These are phyloP conservation scores for Dreissena polymorpha DNA, from an alignment of 1,140 invertebrate species.

Conservation along the genomic window DNA sequence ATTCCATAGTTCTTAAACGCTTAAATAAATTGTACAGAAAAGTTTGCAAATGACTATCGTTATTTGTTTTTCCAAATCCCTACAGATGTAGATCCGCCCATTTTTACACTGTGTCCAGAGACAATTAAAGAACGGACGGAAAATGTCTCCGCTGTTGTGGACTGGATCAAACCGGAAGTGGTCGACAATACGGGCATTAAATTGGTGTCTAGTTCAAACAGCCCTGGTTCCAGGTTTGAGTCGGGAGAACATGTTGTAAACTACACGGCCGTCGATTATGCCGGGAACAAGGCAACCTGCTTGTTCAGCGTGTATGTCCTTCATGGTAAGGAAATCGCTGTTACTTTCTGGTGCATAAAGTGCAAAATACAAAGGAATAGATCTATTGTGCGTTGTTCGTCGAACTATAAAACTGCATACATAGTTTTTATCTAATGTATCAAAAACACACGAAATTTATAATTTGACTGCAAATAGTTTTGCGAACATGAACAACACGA, in stretches of 20 bases:
- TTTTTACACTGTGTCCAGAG: slow-evolving; percentile 65
- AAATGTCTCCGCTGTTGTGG: slow-evolving; percentile 53
- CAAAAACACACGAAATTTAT: no score
- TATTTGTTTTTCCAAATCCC: no score
- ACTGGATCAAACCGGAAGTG: slow-evolving; percentile 62
- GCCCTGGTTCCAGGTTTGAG: slow-evolving; percentile 59
- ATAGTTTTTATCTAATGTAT: background rate
- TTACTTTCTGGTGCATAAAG: background rate
- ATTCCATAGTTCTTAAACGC: no score
- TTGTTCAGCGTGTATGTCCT: slow-evolving; percentile 66
- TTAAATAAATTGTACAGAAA: no score
- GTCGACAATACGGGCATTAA: slow-evolving; percentile 63
- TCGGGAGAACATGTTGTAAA: slow-evolving; percentile 60
- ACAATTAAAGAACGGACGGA: slow-evolving; percentile 62
- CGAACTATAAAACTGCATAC: background rate
- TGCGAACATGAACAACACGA: no score
- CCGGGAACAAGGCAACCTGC: slow-evolving; percentile 66
- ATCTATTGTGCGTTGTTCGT: background rate
- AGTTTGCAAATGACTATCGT: no score
- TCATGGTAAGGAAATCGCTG: slow-evolving; percentile 54
- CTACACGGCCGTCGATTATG: slow-evolving; percentile 67
- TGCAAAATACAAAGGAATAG: background rate
- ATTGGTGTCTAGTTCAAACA: slow-evolving; percentile 52
- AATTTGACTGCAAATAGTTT: no score
- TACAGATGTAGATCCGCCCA: slow-evolving; percentile 64